Evolutionary conservation across 2,113 vertebrate genomes (phyloP).

Genomic region (Stegostoma tigrinum): DNA sequence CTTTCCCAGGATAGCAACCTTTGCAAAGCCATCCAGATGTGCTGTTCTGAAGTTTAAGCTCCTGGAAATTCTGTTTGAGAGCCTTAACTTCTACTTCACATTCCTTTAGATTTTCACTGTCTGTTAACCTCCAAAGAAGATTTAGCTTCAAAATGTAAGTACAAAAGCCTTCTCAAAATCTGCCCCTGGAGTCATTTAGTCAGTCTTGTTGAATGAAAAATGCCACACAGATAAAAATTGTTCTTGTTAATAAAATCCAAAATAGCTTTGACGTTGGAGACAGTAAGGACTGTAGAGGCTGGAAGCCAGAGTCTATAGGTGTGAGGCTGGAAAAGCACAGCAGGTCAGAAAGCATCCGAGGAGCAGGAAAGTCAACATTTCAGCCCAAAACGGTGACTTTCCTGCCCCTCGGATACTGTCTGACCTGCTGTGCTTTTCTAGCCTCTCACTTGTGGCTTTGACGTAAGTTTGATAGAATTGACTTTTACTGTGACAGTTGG

Average conservation of each 20-base stretch:
- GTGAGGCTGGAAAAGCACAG: too few species aligned
- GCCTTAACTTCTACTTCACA: background rate
- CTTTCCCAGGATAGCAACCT: too few species aligned
- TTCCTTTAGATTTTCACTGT: background rate
- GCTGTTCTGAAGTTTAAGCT: too few species aligned
- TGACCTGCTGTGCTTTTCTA: too few species aligned
- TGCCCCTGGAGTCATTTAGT: background rate
- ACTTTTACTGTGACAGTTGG: background rate
- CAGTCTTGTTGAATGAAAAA: background rate
- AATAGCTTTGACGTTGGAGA: background rate
- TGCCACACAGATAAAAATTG: background rate
- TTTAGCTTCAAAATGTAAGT: background rate
- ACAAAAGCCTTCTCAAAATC: background rate
- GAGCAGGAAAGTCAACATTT: too few species aligned
- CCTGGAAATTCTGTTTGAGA: background rate
- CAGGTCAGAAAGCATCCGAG: too few species aligned
- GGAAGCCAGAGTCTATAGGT: too few species aligned
- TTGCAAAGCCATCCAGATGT: too few species aligned
- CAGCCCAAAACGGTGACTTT: too few species aligned
- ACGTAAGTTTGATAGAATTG: background rate
- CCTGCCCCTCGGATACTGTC: too few species aligned
- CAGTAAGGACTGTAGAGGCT: too few species aligned
- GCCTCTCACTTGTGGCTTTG: too few species aligned
- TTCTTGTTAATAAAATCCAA: background rate
- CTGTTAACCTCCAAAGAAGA: background rate